Evolutionary conservation across 2,797 vertebrate species (phyloP).

Genomic region (Anableps anableps): DNA sequence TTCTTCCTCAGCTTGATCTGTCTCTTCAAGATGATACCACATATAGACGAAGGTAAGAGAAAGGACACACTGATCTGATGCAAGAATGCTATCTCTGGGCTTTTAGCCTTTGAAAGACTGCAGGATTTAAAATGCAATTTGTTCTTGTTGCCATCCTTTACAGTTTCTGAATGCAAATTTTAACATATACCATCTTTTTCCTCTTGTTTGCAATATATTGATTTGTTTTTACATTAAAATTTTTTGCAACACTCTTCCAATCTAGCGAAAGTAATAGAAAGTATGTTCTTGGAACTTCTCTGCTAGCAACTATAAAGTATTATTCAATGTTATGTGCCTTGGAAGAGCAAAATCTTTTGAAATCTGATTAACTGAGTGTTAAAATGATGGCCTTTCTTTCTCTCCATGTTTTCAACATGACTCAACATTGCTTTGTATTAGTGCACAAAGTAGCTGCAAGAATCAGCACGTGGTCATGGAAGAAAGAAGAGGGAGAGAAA

Average conservation of each 20-base stretch:
- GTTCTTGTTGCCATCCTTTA: slow-evolving; percentile 43
- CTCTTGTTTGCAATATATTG: background rate
- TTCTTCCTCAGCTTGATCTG: slow-evolving; percentile 55
- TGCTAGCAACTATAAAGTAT: background rate
- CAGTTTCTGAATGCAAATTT: slow-evolving; percentile 29
- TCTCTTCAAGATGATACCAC: slow-evolving; percentile 47
- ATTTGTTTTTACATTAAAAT: background rate
- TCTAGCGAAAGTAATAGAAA: background rate
- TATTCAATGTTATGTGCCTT: background rate
- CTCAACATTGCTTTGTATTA: slow-evolving; percentile 69
- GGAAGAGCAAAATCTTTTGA: background rate
- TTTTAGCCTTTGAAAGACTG: slow-evolving; percentile 26
- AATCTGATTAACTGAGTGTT: background rate
- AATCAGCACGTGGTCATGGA: slow-evolving; percentile 72
- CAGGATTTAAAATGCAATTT: slow-evolving; percentile 45
- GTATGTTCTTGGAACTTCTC: background rate
- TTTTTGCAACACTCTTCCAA: background rate
- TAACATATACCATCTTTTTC: background rate
- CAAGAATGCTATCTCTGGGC: slow-evolving; percentile 27
- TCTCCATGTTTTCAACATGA: slow-evolving; percentile 59
- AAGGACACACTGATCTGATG: slow-evolving; percentile 33
- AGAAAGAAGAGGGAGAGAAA: slow-evolving; percentile 67
- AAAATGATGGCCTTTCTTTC: background rate
- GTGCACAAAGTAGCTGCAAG: slow-evolving; percentile 75
- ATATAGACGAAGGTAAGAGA: slow-evolving; percentile 26